Conservation (phyloP, 2,797 vertebrate genomes). For the Falco concolor region DNA sequence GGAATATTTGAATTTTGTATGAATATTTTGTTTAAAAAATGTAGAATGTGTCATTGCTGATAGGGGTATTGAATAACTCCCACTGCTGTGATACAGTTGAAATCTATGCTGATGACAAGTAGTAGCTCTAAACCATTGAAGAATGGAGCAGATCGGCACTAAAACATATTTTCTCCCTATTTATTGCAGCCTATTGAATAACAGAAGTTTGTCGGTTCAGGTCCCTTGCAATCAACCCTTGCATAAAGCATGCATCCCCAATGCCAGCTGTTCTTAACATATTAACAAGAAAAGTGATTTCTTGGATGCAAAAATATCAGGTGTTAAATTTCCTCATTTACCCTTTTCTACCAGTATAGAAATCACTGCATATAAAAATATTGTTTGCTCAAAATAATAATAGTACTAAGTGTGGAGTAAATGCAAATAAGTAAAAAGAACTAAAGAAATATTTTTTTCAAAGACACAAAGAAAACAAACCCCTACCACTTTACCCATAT, state of each 20-base stretch:
- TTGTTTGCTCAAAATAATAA: not conserved
- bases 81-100: not conserved
- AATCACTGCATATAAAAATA: not conserved
- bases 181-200: not conserved
- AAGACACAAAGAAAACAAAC: not conserved
- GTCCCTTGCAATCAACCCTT: not conserved
- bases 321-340: not conserved
- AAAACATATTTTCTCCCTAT: not conserved
- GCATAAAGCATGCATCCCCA: not conserved
- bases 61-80: not conserved
- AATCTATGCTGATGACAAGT: conserved; percentile 23
- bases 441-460: not conserved
- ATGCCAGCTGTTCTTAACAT: not conserved
- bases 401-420: not conserved
- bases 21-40: not conserved
- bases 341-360: not conserved
- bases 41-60: not conserved
- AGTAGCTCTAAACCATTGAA: not conserved
- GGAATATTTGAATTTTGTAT: not conserved
- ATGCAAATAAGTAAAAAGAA: not conserved
- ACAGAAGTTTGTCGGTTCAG: not conserved
- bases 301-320: not conserved
- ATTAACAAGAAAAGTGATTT: conserved; percentile 5
- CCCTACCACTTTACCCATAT: not conserved
- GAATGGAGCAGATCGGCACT: not conserved